These are phyloP conservation scores for Sprattus sprattus DNA, from an alignment of 2,113 vertebrate genomes.

Conservation along the genomic window DNA sequence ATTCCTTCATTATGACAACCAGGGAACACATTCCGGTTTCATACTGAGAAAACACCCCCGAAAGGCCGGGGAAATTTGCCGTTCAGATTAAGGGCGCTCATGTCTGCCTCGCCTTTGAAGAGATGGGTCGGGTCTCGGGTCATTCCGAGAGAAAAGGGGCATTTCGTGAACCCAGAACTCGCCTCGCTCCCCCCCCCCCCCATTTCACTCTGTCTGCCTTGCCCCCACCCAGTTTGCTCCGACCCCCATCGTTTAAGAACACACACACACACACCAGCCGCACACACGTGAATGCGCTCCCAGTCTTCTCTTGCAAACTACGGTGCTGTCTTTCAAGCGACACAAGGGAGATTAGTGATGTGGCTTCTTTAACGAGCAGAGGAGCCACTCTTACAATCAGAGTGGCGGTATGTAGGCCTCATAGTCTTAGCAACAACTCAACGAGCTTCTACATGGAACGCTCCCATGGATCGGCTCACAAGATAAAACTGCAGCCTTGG, in stretches of 20 bases:
- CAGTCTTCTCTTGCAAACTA: conserved; percentile 47
- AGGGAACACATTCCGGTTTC: conserved; percentile 61
- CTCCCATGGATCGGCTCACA: not conserved
- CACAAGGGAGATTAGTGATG: conserved; percentile 71
- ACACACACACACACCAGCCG: conserved; percentile 40
- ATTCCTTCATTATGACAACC: conserved; percentile 55
- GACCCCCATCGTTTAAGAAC: conserved; percentile 58
- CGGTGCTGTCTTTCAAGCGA: conserved; percentile 68
- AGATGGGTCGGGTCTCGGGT: conserved; percentile 80
- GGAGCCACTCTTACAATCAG: conserved; percentile 65
- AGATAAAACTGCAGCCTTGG: not conserved
- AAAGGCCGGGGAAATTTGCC: conserved; percentile 62
- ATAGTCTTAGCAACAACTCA: conserved; percentile 42
- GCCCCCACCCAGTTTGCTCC: conserved; percentile 28
- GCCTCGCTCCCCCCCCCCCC: conserved; percentile 46
- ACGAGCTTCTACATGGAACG: not conserved
- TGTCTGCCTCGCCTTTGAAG: conserved; percentile 75
- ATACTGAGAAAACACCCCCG: conserved; percentile 54
- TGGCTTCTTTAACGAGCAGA: conserved; percentile 67
- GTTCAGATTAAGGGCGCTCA: conserved; percentile 71
- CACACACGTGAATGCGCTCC: conserved; percentile 14
- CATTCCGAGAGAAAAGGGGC: conserved; percentile 74
- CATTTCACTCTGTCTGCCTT: conserved; percentile 25
- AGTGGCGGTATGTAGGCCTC: conserved; percentile 70
- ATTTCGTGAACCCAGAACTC: conserved; percentile 59